phyloP scores from a whole-genome alignment of 2,113 vertebrate species.

The Elaphurus davidianus region DNA sequence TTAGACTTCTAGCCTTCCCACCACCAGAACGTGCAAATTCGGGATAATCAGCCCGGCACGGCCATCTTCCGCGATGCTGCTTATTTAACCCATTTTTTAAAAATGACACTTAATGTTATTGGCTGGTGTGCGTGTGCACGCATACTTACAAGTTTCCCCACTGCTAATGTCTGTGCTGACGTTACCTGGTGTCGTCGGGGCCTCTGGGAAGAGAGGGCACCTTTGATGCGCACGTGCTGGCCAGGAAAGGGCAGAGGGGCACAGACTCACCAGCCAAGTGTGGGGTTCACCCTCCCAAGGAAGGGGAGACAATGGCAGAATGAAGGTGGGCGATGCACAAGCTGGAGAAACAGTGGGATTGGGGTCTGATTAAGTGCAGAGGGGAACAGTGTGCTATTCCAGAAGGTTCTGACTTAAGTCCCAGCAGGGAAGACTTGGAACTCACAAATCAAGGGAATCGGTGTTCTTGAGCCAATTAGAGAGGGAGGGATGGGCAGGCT shows the following conservation, averaged over 20 bases:
- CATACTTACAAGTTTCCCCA: neutral
- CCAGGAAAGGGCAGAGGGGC: neutral
- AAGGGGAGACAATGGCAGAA: rapidly evolving
- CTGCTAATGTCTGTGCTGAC: neutral
- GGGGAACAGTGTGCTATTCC: neutral
- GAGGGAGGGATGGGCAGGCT: neutral
- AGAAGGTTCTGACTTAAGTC: neutral
- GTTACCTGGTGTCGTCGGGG: rapidly evolving
- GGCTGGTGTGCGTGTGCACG: neutral
- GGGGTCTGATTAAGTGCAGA: neutral
- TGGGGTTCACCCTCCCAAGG: neutral
- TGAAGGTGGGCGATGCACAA: too few relatives aligned
- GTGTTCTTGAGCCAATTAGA: neutral
- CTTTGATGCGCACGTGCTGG: neutral
- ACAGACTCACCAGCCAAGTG: neutral
- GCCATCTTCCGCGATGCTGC: neutral
- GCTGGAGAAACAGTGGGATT: neutral
- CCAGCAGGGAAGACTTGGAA: neutral
- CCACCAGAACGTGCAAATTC: slow-evolving; percentile 49
- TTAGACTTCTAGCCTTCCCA: slow-evolving; percentile 63
- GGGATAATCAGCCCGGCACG: neutral
- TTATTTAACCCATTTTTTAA: slow-evolving; percentile 60
- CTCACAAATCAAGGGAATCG: neutral
- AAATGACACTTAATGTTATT: slow-evolving; percentile 48
- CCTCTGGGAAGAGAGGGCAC: neutral